Percentiles rank a stretch among this genome's conserved stretches.
These are phyloP conservation scores for Sebastes minor DNA, from an alignment of 2,797 vertebrate species.

Conservation along the genomic window DNA sequence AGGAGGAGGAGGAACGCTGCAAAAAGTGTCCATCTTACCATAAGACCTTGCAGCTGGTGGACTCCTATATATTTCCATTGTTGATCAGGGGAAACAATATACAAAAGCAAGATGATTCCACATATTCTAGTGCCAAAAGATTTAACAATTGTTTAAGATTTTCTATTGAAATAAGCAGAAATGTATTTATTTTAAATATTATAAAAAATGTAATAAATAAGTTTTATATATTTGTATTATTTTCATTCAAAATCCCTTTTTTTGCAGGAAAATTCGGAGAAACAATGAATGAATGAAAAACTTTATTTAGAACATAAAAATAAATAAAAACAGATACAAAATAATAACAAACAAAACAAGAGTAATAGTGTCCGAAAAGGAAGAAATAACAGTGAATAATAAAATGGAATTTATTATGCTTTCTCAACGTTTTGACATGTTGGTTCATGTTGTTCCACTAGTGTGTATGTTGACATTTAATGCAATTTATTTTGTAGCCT, in stretches of 20 bases:
- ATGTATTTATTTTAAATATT: neutral
- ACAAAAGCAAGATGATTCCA: neutral
- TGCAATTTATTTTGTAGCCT: neutral
- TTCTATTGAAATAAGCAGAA: neutral
- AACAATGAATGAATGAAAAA: too few relatives aligned
- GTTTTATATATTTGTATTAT: too few relatives aligned
- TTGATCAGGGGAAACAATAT: neutral
- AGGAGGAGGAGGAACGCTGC: conserved; percentile 44
- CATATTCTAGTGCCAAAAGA: too few relatives aligned
- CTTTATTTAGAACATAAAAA: too few relatives aligned
- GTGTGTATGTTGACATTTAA: neutral
- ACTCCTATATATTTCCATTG: neutral
- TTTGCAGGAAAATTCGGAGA: neutral
- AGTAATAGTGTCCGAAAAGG: too few relatives aligned
- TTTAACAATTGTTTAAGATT: too few relatives aligned
- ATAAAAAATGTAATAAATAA: too few relatives aligned
- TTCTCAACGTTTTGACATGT: neutral
- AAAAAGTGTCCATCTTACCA: conserved; percentile 46
- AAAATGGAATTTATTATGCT: neutral
- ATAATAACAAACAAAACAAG: too few relatives aligned
- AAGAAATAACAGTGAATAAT: too few relatives aligned
- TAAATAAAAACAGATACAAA: too few relatives aligned
- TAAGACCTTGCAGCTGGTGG: neutral
- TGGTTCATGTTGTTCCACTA: neutral
- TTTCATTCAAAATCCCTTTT: neutral